Base-by-base conservation (phyloP, 2,888 invertebrate species). In the Chloroclystis v-ata region DNA sequence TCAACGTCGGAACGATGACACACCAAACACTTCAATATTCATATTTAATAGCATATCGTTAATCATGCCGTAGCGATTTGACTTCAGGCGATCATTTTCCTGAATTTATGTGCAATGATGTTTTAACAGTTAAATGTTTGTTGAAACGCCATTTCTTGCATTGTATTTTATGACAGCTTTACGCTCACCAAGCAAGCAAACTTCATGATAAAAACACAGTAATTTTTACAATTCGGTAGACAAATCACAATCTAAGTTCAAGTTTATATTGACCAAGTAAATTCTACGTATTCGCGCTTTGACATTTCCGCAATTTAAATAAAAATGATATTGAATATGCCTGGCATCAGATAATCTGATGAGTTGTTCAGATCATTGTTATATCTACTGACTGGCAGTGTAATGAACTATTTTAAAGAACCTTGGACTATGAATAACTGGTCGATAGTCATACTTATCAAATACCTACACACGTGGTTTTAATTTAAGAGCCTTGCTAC, bases 231-330 rank as follows among this genome's bases (percentile, higher is more conserved):
- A 5, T 4, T 12, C 16, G 24, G 9, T 37, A 4, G 16, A 42
- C 33, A 24, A 29, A 28, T 13, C 13, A 35, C 3, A 14, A 28
- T 28, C 29, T 8, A 14, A 5, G 29, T 40, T 37, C 33, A 33
- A 37, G 30, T 33, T 37, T 43, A 37, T 33, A 44, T 30, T 49
- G 48, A 44, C 43, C 43, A 40, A 49, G 43, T 44, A 39, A 47
- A 47, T 16, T 24, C 9, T 7, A 32, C n/a, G 13, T 9, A 28
- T 8, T 26, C 4, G 32, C 3, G 10, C n/a, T 20, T 20, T 20
- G 13, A 4, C n/a, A 13, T n/a, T 4, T 32, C 16, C 32, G 32
- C n/a, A 14, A 20, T 11, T 10, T 14, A 20, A 20, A 20, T 4
- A 8, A 8, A 26, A 26, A 26, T 26, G 8, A 8, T 6, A 8